Evolutionary conservation across 2,113 vertebrate genomes (phyloP).

Genomic region (Odocoileus virginianus): DNA sequence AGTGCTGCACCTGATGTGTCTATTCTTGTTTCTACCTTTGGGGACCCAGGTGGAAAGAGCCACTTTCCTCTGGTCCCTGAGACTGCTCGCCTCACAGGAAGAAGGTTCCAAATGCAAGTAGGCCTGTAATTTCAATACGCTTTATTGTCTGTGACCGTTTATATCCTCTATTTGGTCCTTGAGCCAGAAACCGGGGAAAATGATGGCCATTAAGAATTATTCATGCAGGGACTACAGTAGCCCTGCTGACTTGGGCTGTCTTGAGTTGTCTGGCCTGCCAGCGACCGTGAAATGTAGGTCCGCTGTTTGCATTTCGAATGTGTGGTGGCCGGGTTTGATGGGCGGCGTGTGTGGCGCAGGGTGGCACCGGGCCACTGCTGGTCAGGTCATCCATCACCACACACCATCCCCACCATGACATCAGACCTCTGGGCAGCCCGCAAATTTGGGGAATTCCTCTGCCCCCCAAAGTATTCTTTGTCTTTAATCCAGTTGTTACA

Average conservation of each 20-base stretch:
- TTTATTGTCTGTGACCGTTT: background rate
- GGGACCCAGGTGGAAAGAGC: background rate
- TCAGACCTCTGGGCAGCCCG: background rate
- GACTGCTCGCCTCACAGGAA: background rate
- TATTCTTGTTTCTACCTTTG: background rate
- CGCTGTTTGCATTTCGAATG: background rate
- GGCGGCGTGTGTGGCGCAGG: background rate
- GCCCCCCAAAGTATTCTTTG: constrained; percentile 40
- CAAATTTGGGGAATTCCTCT: constrained; percentile 46
- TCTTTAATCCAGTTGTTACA: constrained; percentile 68
- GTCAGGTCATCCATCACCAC: background rate
- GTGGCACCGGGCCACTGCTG: background rate
- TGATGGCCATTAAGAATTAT: background rate
- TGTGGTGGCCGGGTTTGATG: background rate
- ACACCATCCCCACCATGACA: background rate
- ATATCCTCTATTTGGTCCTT: background rate
- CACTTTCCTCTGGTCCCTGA: background rate
- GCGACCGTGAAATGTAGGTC: background rate
- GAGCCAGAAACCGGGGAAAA: background rate
- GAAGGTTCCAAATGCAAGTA: background rate
- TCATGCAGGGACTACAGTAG: background rate
- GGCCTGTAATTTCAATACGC: background rate
- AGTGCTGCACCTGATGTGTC: rapidly evolving
- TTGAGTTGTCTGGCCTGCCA: background rate
- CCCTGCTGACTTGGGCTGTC: background rate